Percentiles rank a stretch among this genome's conserved stretches.
Evolutionary conservation across 2,797 vertebrate genomes (phyloP).

Genomic region (Clarias laeviceps): DNA sequence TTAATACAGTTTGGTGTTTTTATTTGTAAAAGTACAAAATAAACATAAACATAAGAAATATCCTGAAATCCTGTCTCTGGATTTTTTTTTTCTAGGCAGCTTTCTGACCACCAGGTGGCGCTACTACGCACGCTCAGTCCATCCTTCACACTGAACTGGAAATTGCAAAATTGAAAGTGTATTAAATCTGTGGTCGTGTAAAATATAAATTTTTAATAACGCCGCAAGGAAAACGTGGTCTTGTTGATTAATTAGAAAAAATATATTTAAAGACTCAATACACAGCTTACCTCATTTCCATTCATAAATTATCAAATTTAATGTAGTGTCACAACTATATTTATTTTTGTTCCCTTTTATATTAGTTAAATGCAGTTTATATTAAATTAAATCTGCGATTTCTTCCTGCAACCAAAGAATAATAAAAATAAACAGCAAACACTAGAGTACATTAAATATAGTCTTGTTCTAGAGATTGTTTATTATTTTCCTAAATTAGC

Average conservation of each 20-base stretch:
- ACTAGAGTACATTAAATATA: too few species aligned
- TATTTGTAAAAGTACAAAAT: not conserved
- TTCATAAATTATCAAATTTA: not conserved
- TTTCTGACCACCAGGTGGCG: constrained; percentile 14
- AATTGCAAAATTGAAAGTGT: not conserved
- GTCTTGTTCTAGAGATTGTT: not conserved
- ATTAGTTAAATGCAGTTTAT: not conserved
- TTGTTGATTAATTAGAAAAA: constrained; percentile 8
- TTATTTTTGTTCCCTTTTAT: not conserved
- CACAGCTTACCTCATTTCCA: not conserved
- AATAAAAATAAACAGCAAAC: too few species aligned
- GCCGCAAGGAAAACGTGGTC: not conserved
- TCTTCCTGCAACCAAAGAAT: not conserved
- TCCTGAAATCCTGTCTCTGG: not conserved
- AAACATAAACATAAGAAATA: not conserved
- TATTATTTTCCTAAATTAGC: not conserved
- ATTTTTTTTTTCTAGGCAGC: not conserved
- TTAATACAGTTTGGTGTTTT: not conserved
- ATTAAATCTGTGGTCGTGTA: constrained; percentile 5
- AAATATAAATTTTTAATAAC: constrained; percentile 23
- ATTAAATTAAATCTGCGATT: not conserved
- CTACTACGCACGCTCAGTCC: not conserved
- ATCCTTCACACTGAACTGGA: not conserved
- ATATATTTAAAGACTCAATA: constrained; percentile 17
- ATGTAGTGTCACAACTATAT: not conserved